Conservation (phyloP, 2,888 invertebrate species). For the Chalcis sispes region DNA sequence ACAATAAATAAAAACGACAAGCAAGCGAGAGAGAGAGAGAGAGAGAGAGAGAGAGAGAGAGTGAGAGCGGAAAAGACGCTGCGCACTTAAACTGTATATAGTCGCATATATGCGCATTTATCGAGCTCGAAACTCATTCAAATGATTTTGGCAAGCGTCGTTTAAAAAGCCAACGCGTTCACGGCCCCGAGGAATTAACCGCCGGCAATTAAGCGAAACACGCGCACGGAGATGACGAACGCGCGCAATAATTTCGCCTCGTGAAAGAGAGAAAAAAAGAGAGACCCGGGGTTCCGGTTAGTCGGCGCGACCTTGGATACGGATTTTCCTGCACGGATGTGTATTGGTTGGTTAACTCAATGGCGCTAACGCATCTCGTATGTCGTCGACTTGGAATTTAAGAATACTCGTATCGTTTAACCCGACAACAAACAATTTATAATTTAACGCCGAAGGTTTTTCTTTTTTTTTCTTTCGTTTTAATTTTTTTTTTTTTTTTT, state of each 20-base stretch:
- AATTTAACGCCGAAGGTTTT: too few species aligned
- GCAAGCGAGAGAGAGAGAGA: too few species aligned
- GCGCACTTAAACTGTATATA: neutral
- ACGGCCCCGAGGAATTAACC: slow-evolving; percentile 24
- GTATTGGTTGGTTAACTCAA: neutral
- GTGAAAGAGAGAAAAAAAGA: too few species aligned
- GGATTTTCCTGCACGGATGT: neutral
- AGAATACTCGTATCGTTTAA: neutral
- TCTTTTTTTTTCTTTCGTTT: neutral
- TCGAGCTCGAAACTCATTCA: neutral
- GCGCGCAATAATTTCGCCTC: slow-evolving; percentile 21
- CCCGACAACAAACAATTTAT: neutral
- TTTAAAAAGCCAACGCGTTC: too few species aligned
- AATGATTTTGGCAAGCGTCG: slow-evolving; percentile 23
- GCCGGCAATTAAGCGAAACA: slow-evolving; percentile 24
- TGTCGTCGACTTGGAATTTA: neutral
- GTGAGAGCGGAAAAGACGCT: neutral
- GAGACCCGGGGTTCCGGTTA: neutral
- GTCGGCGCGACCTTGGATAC: neutral
- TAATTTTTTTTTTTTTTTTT: too few species aligned
- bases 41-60: too few species aligned
- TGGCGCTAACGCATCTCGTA: neutral
- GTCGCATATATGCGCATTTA: neutral
- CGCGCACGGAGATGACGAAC: slow-evolving; percentile 10
- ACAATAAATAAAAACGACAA: too few species aligned